Base-by-base conservation (phyloP, 2,797 vertebrate genomes). In the Notamacropus eugenii region DNA sequence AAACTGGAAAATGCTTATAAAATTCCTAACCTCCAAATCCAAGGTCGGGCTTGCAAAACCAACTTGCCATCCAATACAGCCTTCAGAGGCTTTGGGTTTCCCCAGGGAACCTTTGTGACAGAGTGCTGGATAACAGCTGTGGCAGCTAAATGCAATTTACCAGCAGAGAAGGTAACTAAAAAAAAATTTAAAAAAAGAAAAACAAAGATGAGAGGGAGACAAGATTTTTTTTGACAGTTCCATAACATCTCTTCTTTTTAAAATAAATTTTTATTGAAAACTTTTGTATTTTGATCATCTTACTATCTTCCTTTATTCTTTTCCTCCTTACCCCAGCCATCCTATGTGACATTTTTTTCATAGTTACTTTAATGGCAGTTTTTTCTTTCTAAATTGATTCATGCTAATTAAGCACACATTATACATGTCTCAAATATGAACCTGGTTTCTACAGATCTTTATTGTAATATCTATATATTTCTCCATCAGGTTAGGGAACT, bases 41-140 rank as follows among this genome's bases (percentile, higher is more conserved):
- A 54, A 92, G 93, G 97, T 40, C 8, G 3, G 90, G 93, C 24
- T 92, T 97, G 96, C 82, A 97, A 93, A 55, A 97, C 95, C 57
- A 97, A 96, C 87, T 93, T 98, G 54, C 94, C 96, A 50, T 97
- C 97, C 62, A 97, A 95, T 67, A 97, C 62, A 40, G 93, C 95
- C 16, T 97, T 97, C 52, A 29, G 54, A 31, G 95, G 95, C 29
- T 96, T 97, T 34, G 94, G 94, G 22, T 98, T 97, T 87, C 96
- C 97, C n/a, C 96, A 97, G 2, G 90, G 95, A 95, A 90, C 55
- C 19, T 96, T 96, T 93, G 67, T 97, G 90, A 96, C 96, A 91
- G 97, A 97, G 90, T 97, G 94, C 29, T 97, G 96, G 94, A 91
- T 97, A 56, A 95, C 93, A 90, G 96, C 95, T 46, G 58, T 97